Percentiles rank a stretch among this genome's conserved stretches.
Conservation (phyloP, 2,113 vertebrate species). For the Odontophorus gujanensis region DNA sequence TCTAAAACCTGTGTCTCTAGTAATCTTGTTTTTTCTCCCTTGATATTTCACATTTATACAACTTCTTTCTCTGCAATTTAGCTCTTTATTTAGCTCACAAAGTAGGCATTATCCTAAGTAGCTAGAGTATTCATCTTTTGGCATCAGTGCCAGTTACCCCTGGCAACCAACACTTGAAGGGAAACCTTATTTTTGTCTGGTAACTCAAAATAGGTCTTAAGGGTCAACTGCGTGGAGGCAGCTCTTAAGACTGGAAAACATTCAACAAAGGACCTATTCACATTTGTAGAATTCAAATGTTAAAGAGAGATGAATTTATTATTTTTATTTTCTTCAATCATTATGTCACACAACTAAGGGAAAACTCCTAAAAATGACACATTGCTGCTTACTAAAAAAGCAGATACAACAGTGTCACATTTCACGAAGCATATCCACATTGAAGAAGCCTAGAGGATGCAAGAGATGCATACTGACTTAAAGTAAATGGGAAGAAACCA, state of each 20-base stretch:
- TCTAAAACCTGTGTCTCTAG: slow-evolving; percentile 38
- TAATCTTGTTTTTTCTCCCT: slow-evolving; percentile 57
- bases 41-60: slow-evolving; percentile 75
- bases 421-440: neutral
- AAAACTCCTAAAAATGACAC: neutral
- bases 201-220: slow-evolving; percentile 72
- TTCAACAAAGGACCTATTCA: slow-evolving; percentile 49
- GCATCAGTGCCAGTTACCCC: slow-evolving; percentile 77
- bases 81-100: slow-evolving; percentile 83
- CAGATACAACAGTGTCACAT: rapidly evolving
- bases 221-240: slow-evolving; percentile 71
- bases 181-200: slow-evolving; percentile 75
- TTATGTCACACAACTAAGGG: neutral
- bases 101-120: slow-evolving; percentile 82
- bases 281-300: slow-evolving; percentile 38
- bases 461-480: neutral
- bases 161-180: slow-evolving; percentile 81
- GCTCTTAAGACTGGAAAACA: slow-evolving; percentile 49
- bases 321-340: neutral
- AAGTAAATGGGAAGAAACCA: neutral
- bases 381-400: neutral
- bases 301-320: neutral
- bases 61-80: slow-evolving; percentile 78
- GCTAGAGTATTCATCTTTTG: slow-evolving; percentile 80
- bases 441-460: neutral